These are phyloP conservation scores for Theretra japonica DNA, from an alignment of 2,888 invertebrate species.

Conservation along the genomic window DNA sequence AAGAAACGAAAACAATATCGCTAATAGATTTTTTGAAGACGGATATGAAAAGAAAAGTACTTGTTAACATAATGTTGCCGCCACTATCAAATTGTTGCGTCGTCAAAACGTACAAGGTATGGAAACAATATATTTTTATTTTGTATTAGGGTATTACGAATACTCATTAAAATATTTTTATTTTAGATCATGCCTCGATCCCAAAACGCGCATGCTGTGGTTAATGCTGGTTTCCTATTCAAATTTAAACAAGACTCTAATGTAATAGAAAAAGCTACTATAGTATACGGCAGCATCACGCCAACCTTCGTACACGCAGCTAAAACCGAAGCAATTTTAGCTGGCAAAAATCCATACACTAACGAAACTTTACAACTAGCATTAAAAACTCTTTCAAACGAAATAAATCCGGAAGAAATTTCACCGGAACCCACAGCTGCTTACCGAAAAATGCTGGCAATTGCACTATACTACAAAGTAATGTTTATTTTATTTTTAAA, in stretches of 20 bases:
- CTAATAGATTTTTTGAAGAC: constrained; percentile 83
- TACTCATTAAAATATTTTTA: constrained; percentile 27
- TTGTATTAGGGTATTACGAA: constrained; percentile 19
- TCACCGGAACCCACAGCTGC: constrained; percentile 85
- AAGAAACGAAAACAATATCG: constrained; percentile 52
- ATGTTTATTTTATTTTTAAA: neutral
- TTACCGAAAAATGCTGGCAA: constrained; percentile 86
- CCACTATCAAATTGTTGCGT: constrained; percentile 77
- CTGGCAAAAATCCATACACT: constrained; percentile 78
- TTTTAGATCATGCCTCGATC: constrained; percentile 89
- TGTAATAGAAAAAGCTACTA: constrained; percentile 63
- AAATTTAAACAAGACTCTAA: constrained; percentile 79
- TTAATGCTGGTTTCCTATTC: constrained; percentile 90
- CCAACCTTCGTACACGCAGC: constrained; percentile 84
- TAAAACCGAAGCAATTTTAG: constrained; percentile 80
- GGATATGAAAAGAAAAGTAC: constrained; percentile 87
- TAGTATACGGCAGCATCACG: constrained; percentile 79
- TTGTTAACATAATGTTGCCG: constrained; percentile 86
- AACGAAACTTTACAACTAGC: constrained; percentile 78
- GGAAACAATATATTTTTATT: neutral
- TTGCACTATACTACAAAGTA: constrained; percentile 88
- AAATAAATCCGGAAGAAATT: constrained; percentile 84
- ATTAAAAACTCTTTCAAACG: constrained; percentile 78
- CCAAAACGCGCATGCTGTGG: constrained; percentile 91
- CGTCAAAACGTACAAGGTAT: constrained; percentile 88